Base-by-base conservation (phyloP, 1,140 invertebrate genomes). In the Zaprionus davidi region DNA sequence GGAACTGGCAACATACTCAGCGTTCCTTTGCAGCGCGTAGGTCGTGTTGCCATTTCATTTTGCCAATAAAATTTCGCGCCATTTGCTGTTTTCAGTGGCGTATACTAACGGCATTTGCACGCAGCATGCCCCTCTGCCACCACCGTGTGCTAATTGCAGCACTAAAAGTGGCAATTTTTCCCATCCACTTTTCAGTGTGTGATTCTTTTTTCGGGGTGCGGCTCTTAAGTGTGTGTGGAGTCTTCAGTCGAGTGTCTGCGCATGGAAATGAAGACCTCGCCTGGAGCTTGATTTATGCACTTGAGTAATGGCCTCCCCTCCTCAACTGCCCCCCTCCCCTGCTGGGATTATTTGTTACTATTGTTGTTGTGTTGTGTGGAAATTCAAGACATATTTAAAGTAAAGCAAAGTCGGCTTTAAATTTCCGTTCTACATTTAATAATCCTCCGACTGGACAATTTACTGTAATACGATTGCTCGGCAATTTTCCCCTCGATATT, bases 221-320 rank as follows among this genome's bases (percentile, higher is more conserved):
- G 28, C n/a, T 6, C 46, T 55, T 20, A 57, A 46, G 41, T 46
- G 41, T 34, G 31, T 34, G 7, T 3, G n/a, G 17, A 4, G 2
- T 12, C 46, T 51, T 11, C 17, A 51, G 20, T 56, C 13, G 38
- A 72, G 73, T 64, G 56, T 58, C 53, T 56, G 56, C 51, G 62
- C 56, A 74, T 74, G 65, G 46, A 83, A 82, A 79, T 82, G 65
- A 86, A 76, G 71, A 74, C 53, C 38, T 77, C 63, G 72, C 41
- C 76, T 59, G 69, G 46, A 77, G 51, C 63, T 81, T 86, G 84
- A 86, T 87, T 86, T 82, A 83, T 82, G 66, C 55, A 78, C 70
- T 80, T 69, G 63, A 87, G 79, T 87, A 86, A 86, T 86, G 83
- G 77, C 22, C 49, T 55, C 55, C 62, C 46, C 55, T n/a, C 46